phyloP scores from a whole-genome alignment of 2,797 vertebrate genomes.

The Neostethus bicornis region DNA sequence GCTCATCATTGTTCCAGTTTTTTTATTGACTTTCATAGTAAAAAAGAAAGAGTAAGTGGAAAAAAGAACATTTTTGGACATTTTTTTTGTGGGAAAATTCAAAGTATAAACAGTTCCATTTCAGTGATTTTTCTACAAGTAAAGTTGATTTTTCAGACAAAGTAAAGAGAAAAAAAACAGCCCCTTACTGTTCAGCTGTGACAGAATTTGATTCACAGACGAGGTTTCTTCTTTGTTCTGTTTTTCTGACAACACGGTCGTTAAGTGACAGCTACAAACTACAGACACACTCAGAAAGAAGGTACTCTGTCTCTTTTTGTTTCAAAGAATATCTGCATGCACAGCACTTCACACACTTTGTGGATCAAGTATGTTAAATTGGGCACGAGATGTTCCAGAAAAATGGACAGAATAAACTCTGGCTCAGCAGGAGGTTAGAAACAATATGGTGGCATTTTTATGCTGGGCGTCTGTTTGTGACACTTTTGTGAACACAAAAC shows the following conservation, averaged over 20 bases:
- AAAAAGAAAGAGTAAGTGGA: too few species aligned
- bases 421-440: too few species aligned
- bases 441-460: too few species aligned
- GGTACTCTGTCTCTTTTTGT: constrained; percentile 16
- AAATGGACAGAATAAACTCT: too few species aligned
- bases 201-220: constrained; percentile 6
- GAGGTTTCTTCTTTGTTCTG: constrained; percentile 22
- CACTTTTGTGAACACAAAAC: too few species aligned
- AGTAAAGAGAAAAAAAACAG: background rate
- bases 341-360: background rate
- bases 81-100: too few species aligned
- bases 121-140: constrained; percentile 17
- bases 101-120: constrained; percentile 12
- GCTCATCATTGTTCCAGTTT: too few species aligned
- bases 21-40: too few species aligned
- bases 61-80: too few species aligned
- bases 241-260: constrained; percentile 17
- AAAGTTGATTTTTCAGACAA: constrained; percentile 22
- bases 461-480: too few species aligned
- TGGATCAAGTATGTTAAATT: too few species aligned
- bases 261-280: constrained; percentile 15
- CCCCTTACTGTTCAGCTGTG: background rate
- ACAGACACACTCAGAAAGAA: constrained; percentile 28
- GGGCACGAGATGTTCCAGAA: too few species aligned
- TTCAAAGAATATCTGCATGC: background rate